Base-by-base conservation (phyloP, 2,888 invertebrate species). In the Tillus elongatus region DNA sequence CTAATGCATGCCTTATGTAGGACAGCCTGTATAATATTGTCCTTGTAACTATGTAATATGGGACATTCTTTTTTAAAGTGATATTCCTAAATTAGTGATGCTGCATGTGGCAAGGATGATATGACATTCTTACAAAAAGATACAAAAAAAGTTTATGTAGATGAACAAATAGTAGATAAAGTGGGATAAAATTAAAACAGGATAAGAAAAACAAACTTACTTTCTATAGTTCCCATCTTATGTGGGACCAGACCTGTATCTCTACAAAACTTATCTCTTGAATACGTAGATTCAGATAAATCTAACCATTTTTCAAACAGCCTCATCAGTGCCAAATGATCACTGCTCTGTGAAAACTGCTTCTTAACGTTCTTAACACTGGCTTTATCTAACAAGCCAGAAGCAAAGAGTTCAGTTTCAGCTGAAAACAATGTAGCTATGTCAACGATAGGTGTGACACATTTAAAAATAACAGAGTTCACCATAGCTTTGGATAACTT, bases 261-360 rank as follows among this genome's bases (percentile, higher is more conserved):
- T 0, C 58, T 48, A 45, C 74, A 74, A 64, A 72, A 76, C 1
- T 41, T 42, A 2, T 63, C 60, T 0, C 60, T 56, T 0, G 40
- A 51, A 1, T 36, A 12, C 30, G 50, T 39, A 0, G 64, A 63
- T 0, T 48, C 46, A 1, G 52, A 33, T 3, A 52, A 45, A 1
- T 61, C 54, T 13, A 71, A 63, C 65, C 71, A 79, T 36, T 73
- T 66, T 6, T 69, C 62, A 43, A 72, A 74, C 4, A 80, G 53
- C 57, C 70, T 61, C 49, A 74, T 69, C 9, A 77, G 32, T 0
- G 79, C 74, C 9, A 73, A 52, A 58, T 82, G 79, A 56, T 82
- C 82, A 2, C 81, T 82, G 0, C 63, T 66, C 0, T 63, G 40
- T 37, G 69, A 73, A 56, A 64, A 76, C 3, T 58, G 47, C 2